Base-by-base conservation (phyloP, 2,113 vertebrate genomes). In the Pholis gunnellus region DNA sequence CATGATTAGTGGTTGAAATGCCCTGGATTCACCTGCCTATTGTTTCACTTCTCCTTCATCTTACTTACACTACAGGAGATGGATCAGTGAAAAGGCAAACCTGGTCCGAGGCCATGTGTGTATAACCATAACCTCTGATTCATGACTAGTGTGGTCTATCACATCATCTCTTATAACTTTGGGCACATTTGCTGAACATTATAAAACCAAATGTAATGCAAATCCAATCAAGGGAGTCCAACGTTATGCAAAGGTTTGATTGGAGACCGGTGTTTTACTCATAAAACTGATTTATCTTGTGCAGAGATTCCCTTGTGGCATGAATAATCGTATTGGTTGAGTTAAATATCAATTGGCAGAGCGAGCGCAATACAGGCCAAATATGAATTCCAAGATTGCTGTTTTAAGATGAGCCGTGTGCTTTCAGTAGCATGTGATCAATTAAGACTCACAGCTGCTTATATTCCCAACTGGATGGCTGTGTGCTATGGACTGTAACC, bases 221-320 rank as follows among this genome's bases (percentile, higher is more conserved):
- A 75, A 81, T 67, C 42, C 36, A 70, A 70, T 71, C 50, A 71
- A 50, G 36, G 10, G 68, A 66, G 48, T 80, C 40, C 52, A 44
- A 56, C 76, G 68, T 50, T 72, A 29, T 48, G 57, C 64, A 79
- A 65, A 77, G 63, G 78, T 86, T 60, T 83, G 73, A 83, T 74
- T 73, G 68, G 50, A 73, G 57, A 56, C 27, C 11, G 17, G 63
- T 68, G 44, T 79, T 68, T 79, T n/a, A 42, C 29, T 83, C 42
- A 38, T 65, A 56, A 54, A 76, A 25, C 42, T 10, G 10, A 80
- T 66, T 73, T 68, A 56, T 69, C 13, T 27, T 9, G 9, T 29
- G 66, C 11, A 38, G 36, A 71, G 20, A 20, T 38, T 81, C 50
- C 80, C 80, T 70, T 0, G 27, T 69, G 61, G 70, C 40, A 25